A percentile compares a stretch with the other conserved stretches of the same genome.
These are phyloP conservation scores for Mercenaria mercenaria DNA, from an alignment of 1,140 invertebrate species.

Conservation along the genomic window DNA sequence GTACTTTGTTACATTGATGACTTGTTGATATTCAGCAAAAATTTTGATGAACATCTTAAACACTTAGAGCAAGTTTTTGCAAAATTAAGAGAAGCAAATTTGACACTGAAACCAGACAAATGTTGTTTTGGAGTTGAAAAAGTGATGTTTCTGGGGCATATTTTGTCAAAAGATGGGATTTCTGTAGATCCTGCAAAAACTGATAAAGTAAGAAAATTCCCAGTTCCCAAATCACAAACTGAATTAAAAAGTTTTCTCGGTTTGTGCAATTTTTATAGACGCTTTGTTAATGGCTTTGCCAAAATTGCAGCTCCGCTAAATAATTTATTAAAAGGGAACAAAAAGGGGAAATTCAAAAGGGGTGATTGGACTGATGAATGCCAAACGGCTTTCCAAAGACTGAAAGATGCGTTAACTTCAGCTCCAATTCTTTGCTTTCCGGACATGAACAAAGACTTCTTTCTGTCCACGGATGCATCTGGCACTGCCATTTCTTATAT, in stretches of 20 bases:
- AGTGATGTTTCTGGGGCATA: constrained; percentile 65
- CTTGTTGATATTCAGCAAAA: constrained; percentile 65
- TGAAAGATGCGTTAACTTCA: constrained; percentile 68
- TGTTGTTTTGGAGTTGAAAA: constrained; percentile 62
- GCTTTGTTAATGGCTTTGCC: constrained; percentile 83
- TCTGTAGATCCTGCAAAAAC: constrained; percentile 55
- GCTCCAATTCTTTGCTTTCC: constrained; percentile 71
- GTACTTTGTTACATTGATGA: constrained; percentile 72
- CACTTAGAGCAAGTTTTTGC: constrained; percentile 69
- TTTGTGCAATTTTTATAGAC: constrained; percentile 83
- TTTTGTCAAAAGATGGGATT: constrained; percentile 59
- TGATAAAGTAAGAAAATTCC: constrained; percentile 56
- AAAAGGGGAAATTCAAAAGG: not conserved
- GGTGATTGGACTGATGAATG: constrained; percentile 65
- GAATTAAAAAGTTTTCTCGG: constrained; percentile 86
- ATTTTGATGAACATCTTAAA: constrained; percentile 65
- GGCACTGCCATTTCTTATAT: constrained; percentile 71
- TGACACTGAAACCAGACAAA: constrained; percentile 57
- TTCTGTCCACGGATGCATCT: constrained; percentile 72
- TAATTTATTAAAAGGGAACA: constrained; percentile 61
- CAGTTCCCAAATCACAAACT: constrained; percentile 74
- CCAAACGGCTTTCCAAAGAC: constrained; percentile 67
- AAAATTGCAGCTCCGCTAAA: constrained; percentile 82
- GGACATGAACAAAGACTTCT: constrained; percentile 68
- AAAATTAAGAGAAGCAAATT: constrained; percentile 60